A percentile compares a stretch with the other conserved stretches of the same genome.
Conservation (phyloP, 2,113 vertebrate species). For the Meles meles region DNA sequence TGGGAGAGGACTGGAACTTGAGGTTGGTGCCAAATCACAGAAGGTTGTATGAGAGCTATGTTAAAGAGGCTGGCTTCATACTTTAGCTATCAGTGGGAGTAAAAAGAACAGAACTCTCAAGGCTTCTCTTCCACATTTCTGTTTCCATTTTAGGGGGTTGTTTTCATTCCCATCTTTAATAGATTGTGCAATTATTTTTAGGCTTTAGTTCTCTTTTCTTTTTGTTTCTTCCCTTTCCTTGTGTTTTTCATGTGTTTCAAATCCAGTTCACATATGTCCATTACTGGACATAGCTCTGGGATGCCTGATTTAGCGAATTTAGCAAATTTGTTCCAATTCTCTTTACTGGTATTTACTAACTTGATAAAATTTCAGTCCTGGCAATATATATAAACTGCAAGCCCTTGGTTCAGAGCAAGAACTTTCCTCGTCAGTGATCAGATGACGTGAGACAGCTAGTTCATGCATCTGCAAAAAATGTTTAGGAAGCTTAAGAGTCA, state of each 20-base stretch:
- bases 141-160: not conserved
- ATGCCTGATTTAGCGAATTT: not conserved
- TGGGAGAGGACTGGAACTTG: not conserved
- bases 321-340: not conserved
- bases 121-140: not conserved
- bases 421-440: not conserved
- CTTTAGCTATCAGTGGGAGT: not conserved
- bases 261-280: not conserved
- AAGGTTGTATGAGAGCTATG: not conserved
- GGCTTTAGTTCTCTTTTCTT: not conserved
- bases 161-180: not conserved
- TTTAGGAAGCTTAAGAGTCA: constrained; percentile 6
- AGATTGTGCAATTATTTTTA: not conserved
- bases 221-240: not conserved
- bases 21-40: not conserved
- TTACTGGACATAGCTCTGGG: not conserved
- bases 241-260: not conserved
- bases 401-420: not conserved
- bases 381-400: not conserved
- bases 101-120: not conserved
- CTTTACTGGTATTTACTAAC: not conserved
- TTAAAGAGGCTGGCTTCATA: not conserved
- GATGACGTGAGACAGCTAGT: not conserved
- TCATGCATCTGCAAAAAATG: not conserved
- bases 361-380: not conserved